Conservation (phyloP, 2,888 invertebrate species). For the Nymphalis polychloros region DNA sequence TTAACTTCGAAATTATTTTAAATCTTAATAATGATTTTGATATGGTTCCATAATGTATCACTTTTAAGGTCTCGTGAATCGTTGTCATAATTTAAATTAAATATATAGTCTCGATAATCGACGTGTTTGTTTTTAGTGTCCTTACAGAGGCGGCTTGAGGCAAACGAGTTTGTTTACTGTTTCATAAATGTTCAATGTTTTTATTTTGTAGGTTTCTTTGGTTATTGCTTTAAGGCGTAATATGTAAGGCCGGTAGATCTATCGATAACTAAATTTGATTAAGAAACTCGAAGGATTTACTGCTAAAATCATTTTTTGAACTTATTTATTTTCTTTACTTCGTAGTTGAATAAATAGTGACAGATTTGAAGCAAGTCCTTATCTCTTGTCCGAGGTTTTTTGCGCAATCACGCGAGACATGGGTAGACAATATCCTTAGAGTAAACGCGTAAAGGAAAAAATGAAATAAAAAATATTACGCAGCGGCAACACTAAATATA, state of each 20-base stretch:
- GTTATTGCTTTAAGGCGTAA: background rate
- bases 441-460: slow-evolving; percentile 30
- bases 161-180: background rate
- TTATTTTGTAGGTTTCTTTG: background rate
- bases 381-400: slow-evolving; percentile 4
- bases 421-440: slow-evolving; percentile 58
- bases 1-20: slow-evolving; percentile 1
- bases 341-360: background rate
- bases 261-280: too few relatives aligned
- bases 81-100: slow-evolving; percentile 11
- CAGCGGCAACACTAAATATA: background rate
- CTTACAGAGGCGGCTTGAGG: too few relatives aligned
- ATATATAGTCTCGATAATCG: background rate
- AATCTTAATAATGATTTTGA: slow-evolving; percentile 1
- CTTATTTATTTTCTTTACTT: too few relatives aligned
- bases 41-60: slow-evolving; percentile 1
- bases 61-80: background rate
- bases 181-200: background rate
- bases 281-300: too few relatives aligned
- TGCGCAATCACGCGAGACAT: slow-evolving; percentile 21
- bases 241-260: too few relatives aligned
- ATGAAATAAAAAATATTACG: background rate
- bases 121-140: background rate
- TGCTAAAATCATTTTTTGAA: too few relatives aligned
- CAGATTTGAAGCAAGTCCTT: background rate